Percentiles rank a stretch among this genome's conserved stretches.
phyloP scores from a whole-genome alignment of 2,113 vertebrate genomes.

The Stegostoma tigrinum region DNA sequence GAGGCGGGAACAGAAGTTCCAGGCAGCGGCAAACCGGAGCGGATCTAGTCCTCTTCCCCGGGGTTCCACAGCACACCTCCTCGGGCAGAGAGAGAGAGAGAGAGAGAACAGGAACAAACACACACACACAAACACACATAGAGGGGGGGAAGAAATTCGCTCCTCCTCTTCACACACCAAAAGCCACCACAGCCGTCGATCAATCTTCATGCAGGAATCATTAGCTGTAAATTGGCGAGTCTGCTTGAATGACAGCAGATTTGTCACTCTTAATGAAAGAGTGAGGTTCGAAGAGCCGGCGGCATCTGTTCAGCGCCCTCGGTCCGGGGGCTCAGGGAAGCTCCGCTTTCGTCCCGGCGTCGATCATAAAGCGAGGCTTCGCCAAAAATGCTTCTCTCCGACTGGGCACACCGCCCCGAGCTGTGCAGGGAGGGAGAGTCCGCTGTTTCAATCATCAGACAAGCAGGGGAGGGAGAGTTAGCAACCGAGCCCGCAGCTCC shows the following conservation, averaged over 20 bases:
- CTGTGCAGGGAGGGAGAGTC: background rate
- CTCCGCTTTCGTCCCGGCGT: slow-evolving; percentile 20
- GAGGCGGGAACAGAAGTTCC: slow-evolving; percentile 47
- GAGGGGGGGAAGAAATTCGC: slow-evolving; percentile 43
- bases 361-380: background rate
- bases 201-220: slow-evolving; percentile 80
- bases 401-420: background rate
- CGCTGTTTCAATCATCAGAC: background rate
- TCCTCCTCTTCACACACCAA: slow-evolving; percentile 21
- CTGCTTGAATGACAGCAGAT: slow-evolving; percentile 82
- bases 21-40: background rate
- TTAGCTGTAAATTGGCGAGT: slow-evolving; percentile 76
- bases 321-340: background rate
- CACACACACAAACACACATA: slow-evolving; percentile 35
- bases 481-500: slow-evolving; percentile 38
- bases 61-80: slow-evolving; percentile 56
- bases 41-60: too few relatives aligned
- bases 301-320: slow-evolving; percentile 61
- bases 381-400: background rate
- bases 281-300: slow-evolving; percentile 62
- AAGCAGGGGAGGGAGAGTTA: background rate
- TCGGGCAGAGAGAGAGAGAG: slow-evolving; percentile 50
- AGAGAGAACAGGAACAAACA: slow-evolving; percentile 46
- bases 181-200: slow-evolving; percentile 48
- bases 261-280: slow-evolving; percentile 78